phyloP scores from a whole-genome alignment of 2,113 vertebrate genomes.

The Cranoglanis bouderius region DNA sequence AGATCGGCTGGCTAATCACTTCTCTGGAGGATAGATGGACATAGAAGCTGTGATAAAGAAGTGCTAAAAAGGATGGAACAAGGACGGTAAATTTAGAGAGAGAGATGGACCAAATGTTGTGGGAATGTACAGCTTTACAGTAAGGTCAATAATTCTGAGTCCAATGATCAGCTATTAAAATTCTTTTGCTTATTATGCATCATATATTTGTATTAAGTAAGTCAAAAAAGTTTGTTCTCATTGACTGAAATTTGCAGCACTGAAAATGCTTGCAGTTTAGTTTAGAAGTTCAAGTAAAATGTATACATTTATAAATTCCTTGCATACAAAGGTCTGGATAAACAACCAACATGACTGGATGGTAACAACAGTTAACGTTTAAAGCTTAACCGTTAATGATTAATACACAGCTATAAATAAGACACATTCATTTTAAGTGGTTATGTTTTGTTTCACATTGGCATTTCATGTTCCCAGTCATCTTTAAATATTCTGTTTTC shows the following conservation, averaged over 20 bases:
- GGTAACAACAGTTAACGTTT: neutral
- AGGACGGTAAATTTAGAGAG: conserved; percentile 49
- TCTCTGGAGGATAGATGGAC: conserved; percentile 64
- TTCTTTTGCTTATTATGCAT: neutral
- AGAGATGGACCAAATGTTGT: conserved; percentile 16
- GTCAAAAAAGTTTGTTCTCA: neutral
- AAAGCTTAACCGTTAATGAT: neutral
- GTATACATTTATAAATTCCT: neutral
- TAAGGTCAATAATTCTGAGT: neutral
- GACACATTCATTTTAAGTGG: too few species aligned
- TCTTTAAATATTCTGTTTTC: neutral
- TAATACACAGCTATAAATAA: too few species aligned
- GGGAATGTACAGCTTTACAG: neutral
- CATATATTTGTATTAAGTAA: neutral
- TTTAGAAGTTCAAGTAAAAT: neutral
- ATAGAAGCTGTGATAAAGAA: conserved; percentile 29
- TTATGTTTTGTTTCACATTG: neutral
- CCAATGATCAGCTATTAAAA: neutral
- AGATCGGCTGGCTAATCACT: conserved; percentile 67
- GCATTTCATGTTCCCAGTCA: neutral
- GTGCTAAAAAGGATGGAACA: conserved; percentile 39
- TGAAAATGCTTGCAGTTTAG: neutral
- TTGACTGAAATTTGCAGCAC: neutral
- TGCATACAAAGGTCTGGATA: neutral
- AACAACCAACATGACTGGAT: neutral